Percentiles rank a stretch among this genome's conserved stretches.
These are phyloP conservation scores for Hydroisotoma schaefferi DNA, from an alignment of 2,888 invertebrate genomes.

Conservation along the genomic window DNA sequence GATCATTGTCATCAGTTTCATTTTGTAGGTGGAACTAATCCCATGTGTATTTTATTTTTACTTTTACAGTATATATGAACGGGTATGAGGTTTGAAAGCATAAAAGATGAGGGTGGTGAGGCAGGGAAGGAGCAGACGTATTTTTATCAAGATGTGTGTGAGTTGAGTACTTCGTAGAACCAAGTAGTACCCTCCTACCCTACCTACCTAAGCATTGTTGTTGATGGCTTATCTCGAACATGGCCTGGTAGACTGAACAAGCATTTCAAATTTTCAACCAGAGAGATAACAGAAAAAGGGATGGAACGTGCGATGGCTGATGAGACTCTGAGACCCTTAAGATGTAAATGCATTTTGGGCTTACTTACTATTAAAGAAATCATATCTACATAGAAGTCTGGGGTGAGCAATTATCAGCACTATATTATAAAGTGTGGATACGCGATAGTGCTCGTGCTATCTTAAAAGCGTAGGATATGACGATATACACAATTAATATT, in stretches of 20 bases:
- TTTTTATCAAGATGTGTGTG: too few relatives aligned
- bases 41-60: not conserved
- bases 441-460: too few relatives aligned
- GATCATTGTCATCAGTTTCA: not conserved
- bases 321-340: too few relatives aligned
- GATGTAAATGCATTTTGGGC: too few relatives aligned
- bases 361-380: too few relatives aligned
- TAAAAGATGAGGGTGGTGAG: not conserved
- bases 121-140: not conserved
- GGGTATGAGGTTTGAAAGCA: not conserved
- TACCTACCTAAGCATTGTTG: slow-evolving; percentile 5
- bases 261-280: slow-evolving; percentile 2
- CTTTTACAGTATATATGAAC: not conserved
- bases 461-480: too few relatives aligned
- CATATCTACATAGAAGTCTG: too few relatives aligned
- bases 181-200: not conserved
- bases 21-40: not conserved
- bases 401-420: too few relatives aligned
- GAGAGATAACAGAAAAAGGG: slow-evolving; percentile 18
- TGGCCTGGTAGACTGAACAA: not conserved
- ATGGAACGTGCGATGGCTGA: slow-evolving; percentile 33
- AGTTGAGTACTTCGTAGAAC: too few relatives aligned
- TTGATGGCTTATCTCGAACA: slow-evolving; percentile 3
- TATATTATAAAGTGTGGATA: too few relatives aligned
- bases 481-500: too few relatives aligned